These are phyloP conservation scores for Buathra laborator DNA, from an alignment of 2,888 invertebrate species.

Conservation along the genomic window DNA sequence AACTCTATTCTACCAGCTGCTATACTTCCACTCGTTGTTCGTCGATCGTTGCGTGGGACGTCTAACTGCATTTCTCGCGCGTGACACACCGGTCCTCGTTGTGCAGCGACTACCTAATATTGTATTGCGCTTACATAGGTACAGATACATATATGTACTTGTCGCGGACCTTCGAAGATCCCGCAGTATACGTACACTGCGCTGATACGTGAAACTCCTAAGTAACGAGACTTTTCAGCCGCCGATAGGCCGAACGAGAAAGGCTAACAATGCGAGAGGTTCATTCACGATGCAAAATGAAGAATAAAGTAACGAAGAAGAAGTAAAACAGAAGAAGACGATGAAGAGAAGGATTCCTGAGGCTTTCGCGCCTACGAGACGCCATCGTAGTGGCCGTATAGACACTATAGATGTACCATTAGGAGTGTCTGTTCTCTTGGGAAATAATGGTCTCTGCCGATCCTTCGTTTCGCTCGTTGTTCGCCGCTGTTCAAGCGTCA, in stretches of 20 bases:
- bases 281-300: conserved; percentile 63
- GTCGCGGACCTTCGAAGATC: not conserved
- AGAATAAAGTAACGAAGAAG: conserved; percentile 60
- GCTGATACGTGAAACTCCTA: conserved; percentile 22
- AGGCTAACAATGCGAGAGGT: conserved; percentile 66
- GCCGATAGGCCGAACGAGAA: conserved; percentile 30
- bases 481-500: conserved; percentile 41
- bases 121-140: not conserved
- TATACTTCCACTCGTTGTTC: conserved; percentile 32
- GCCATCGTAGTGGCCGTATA: conserved; percentile 54
- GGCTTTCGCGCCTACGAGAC: conserved; percentile 69
- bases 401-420: conserved; percentile 35
- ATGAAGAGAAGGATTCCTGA: conserved; percentile 69
- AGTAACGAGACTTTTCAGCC: conserved; percentile 41
- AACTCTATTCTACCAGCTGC: conserved; percentile 37
- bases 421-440: conserved; percentile 32
- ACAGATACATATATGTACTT: not conserved
- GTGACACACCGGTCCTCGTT: conserved; percentile 75
- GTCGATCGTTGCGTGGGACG: conserved; percentile 76
- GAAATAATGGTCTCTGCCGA: conserved; percentile 44
- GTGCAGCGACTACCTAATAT: conserved; percentile 19
- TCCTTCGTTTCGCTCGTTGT: conserved; percentile 42
- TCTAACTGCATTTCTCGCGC: conserved; percentile 81
- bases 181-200: not conserved
- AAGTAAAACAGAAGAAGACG: conserved; percentile 59